Percentiles rank a stretch among this genome's conserved stretches.
phyloP scores from a whole-genome alignment of 2,888 invertebrate species.

The Phoenoteleia sp. region DNA sequence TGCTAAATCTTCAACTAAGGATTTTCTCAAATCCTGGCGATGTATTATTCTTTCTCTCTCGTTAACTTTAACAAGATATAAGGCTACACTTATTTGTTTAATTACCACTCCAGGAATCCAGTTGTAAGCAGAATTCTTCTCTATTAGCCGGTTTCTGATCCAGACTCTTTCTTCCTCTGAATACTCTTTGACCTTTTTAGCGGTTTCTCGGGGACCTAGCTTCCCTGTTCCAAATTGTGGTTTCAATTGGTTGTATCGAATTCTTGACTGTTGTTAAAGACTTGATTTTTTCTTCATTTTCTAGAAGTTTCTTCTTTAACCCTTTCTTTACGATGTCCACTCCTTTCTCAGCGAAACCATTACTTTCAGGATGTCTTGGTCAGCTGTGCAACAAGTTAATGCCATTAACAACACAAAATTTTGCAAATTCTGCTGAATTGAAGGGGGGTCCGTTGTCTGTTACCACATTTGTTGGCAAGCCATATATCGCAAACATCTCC shows the following conservation, averaged over 20 bases:
- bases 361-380: constrained; percentile 55
- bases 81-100: constrained; percentile 6
- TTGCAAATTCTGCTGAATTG: constrained; percentile 29
- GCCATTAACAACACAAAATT: constrained; percentile 33
- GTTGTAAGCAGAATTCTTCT: background rate
- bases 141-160: background rate
- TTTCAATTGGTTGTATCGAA: background rate
- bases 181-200: background rate
- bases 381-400: constrained; percentile 18
- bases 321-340: no score
- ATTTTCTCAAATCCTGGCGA: background rate
- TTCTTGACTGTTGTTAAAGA: no score
- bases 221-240: constrained; percentile 3
- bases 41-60: background rate
- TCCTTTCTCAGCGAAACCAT: constrained; percentile 58
- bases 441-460: constrained; percentile 73
- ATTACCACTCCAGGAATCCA: background rate
- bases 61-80: background rate
- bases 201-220: background rate
- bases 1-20: background rate
- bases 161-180: background rate
- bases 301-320: no score
- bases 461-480: constrained; percentile 58
- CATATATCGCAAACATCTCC: constrained; percentile 62
- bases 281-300: no score